Base-by-base conservation (phyloP, 1,140 invertebrate species). In the Maniola jurtina region DNA sequence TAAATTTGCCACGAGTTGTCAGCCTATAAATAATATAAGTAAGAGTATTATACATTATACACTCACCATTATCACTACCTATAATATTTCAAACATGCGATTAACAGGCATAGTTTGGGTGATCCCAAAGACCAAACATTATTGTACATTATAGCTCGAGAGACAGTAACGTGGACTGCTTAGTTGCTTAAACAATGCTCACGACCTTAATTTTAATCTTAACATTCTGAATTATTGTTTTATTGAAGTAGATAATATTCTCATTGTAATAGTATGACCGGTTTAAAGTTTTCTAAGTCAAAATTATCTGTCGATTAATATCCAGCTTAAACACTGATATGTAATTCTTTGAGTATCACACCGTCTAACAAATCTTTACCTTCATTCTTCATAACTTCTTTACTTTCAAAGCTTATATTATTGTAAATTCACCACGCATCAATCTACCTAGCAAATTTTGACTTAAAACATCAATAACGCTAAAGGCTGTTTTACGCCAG, bases 11-110 rank as follows among this genome's bases (percentile, higher is more conserved):
- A 45, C 9, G 42, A 45, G 10, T 11, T 45, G 9, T 0, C 5
- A 11, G 42, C 9, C 42, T n/a, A 45, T 5, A 45, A 11, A 57
- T 40, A n/a, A n/a, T n/a, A n/a, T n/a, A n/a, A n/a, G n/a, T n/a
- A n/a, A n/a, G n/a, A n/a, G n/a, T n/a, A n/a, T n/a, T n/a, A 25
- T 57, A 57, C 25, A 57, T 34, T 45, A 34, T 55, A 57, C 55
- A 57, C 55, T 57, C 55, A 57, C 55, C 55, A 57, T 57, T 57
- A 57, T 57, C 55, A 57, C 55, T 57, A 57, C 25, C 33, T 55
- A 57, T 34, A 36, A 13, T 57, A 57, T n/a, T 57, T 38, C 36
- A 57, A 40, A 38, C 36, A 57, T 57, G 55, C 55, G 35, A 40
- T 34, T 42, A 40, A 60, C 36, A 58, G 42, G 55, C 63, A 65